These are phyloP conservation scores for Chromis chromis DNA, from an alignment of 2,797 vertebrate genomes.

Conservation along the genomic window DNA sequence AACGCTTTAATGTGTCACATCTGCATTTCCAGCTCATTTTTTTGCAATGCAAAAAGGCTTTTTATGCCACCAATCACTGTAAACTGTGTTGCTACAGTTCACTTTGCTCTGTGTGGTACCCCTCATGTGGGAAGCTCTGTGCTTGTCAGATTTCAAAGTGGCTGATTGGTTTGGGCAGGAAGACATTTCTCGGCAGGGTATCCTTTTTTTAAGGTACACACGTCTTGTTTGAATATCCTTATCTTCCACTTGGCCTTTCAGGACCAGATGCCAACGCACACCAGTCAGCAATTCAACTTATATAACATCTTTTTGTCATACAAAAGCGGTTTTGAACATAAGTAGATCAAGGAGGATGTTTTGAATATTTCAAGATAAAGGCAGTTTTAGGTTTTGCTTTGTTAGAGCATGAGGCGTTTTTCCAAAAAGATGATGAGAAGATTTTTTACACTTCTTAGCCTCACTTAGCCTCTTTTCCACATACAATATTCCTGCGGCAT, in stretches of 20 bases:
- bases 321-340: conserved; percentile 58
- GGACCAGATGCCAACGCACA: conserved; percentile 39
- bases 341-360: conserved; percentile 54
- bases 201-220: conserved; percentile 32
- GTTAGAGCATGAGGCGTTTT: conserved; percentile 17
- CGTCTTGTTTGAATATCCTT: conserved; percentile 41
- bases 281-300: conserved; percentile 56
- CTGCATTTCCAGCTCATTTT: conserved; percentile 29
- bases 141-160: conserved; percentile 60
- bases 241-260: conserved; percentile 63
- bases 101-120: conserved; percentile 28
- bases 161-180: conserved; percentile 55
- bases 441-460: conserved; percentile 47
- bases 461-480: conserved; percentile 39
- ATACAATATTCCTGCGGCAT: conserved; percentile 43
- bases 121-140: conserved; percentile 38
- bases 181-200: conserved; percentile 28
- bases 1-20: conserved; percentile 21
- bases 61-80: conserved; percentile 17
- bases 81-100: conserved; percentile 22
- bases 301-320: conserved; percentile 59
- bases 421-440: conserved; percentile 46
- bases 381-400: conserved; percentile 49
- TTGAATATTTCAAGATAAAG: conserved; percentile 69
- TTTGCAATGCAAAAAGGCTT: neutral